Conservation (phyloP, 2,113 vertebrate species). For the Monopterus albus region DNA sequence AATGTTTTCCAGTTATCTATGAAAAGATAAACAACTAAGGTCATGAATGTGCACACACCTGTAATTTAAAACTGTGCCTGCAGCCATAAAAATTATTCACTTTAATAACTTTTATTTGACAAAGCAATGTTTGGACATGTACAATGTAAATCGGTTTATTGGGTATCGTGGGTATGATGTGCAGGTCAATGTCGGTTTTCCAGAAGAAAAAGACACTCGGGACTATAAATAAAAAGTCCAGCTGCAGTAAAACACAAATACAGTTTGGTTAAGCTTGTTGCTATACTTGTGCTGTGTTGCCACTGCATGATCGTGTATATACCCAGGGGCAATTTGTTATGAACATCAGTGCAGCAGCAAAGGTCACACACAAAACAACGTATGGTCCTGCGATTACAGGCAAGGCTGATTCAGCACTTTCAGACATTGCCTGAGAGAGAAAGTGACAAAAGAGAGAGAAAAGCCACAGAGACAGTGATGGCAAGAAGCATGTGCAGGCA, state of each 20-base stretch:
- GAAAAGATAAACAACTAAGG: too few species aligned
- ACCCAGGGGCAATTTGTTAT: constrained; percentile 69
- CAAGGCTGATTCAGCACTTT: constrained; percentile 65
- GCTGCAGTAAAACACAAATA: constrained; percentile 6
- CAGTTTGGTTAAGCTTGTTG: constrained; percentile 29
- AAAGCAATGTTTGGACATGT: constrained; percentile 12
- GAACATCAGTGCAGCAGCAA: constrained; percentile 64
- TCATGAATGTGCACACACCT: constrained; percentile 33
- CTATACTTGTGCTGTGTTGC: constrained; percentile 56
- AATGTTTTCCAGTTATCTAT: too few species aligned
- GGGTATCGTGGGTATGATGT: constrained; percentile 4
- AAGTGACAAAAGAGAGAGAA: background rate
- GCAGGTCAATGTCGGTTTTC: constrained; percentile 14
- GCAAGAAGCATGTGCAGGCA: background rate
- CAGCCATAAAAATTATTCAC: constrained; percentile 12
- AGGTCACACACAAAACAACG: constrained; percentile 71
- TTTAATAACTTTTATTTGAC: constrained; percentile 16
- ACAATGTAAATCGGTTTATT: constrained; percentile 24
- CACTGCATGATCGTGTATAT: constrained; percentile 58
- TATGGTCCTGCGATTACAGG: constrained; percentile 43
- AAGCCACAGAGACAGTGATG: background rate
- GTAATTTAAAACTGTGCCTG: constrained; percentile 27
- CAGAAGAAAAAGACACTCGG: constrained; percentile 7
- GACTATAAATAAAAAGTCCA: constrained; percentile 40
- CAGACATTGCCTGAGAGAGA: constrained; percentile 44